phyloP scores from a whole-genome alignment of 2,797 vertebrate genomes.

The Pygocentrus nattereri region DNA sequence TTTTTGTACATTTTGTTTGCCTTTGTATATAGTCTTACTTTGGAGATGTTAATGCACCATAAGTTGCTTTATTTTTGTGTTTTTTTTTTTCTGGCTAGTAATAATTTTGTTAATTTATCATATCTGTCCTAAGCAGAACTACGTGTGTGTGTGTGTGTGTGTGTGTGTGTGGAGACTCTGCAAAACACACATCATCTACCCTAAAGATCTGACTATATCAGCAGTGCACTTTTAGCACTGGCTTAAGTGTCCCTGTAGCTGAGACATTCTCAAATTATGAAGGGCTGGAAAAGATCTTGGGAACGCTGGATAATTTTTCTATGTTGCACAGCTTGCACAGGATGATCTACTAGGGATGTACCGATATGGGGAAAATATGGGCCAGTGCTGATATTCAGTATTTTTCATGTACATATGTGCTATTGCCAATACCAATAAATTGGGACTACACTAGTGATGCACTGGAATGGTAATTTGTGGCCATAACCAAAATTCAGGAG shows the following conservation, averaged over 20 bases:
- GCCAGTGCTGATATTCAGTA: no score
- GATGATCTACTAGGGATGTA: no score
- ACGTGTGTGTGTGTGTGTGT: constrained; percentile 47
- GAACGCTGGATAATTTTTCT: neutral
- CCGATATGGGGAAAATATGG: no score
- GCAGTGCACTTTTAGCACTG: constrained; percentile 6
- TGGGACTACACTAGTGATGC: no score
- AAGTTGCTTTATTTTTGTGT: constrained; percentile 39
- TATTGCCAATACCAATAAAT: no score
- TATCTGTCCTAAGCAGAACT: constrained; percentile 53
- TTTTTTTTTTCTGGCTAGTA: constrained; percentile 19
- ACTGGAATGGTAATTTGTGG: no score
- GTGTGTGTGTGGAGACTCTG: neutral
- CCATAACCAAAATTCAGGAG: no score
- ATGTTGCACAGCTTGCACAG: neutral
- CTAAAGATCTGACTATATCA: constrained; percentile 9
- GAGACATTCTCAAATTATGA: neutral
- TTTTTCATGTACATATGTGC: no score
- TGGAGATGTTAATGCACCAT: constrained; percentile 20
- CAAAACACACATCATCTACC: neutral
- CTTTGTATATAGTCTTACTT: constrained; percentile 51
- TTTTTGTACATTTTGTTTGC: constrained; percentile 52
- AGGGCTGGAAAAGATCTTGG: constrained; percentile 1
- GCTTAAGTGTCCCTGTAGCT: constrained; percentile 9
- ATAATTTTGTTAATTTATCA: constrained; percentile 55